These are phyloP conservation scores for Acrobasis suavella DNA, from an alignment of 2,888 invertebrate species.

Conservation along the genomic window DNA sequence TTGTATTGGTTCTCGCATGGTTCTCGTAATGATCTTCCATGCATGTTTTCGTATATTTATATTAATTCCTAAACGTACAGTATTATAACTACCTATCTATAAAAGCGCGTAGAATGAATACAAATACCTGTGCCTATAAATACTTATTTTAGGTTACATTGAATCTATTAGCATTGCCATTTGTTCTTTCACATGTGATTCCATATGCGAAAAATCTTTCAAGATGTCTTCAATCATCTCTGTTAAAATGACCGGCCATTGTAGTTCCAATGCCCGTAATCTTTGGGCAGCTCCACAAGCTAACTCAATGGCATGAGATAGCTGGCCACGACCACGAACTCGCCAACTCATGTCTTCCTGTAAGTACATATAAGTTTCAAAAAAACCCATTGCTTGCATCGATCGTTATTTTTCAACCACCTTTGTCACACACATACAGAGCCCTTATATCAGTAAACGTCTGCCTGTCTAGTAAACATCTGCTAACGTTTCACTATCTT, in stretches of 20 bases:
- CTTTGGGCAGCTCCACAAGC: slow-evolving; percentile 90
- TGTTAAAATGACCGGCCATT: slow-evolving; percentile 89
- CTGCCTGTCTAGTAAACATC: no score
- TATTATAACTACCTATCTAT: not conserved
- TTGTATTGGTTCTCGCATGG: no score
- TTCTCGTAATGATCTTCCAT: no score
- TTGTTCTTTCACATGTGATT: slow-evolving; percentile 88
- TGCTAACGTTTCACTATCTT: no score
- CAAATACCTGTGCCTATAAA: not conserved
- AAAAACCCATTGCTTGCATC: no score
- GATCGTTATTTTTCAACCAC: no score
- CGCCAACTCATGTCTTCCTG: slow-evolving; percentile 88
- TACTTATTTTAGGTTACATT: slow-evolving; percentile 39
- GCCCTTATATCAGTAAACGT: no score
- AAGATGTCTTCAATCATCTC: slow-evolving; percentile 90
- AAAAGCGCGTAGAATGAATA: not conserved
- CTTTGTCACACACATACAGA: no score
- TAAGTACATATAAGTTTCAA: slow-evolving; percentile 34
- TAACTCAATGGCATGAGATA: slow-evolving; percentile 86
- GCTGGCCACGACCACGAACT: slow-evolving; percentile 87
- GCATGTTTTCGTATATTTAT: not conserved
- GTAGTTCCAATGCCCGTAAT: slow-evolving; percentile 86
- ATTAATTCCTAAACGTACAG: not conserved
- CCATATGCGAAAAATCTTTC: slow-evolving; percentile 90
- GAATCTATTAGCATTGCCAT: slow-evolving; percentile 79